A percentile compares a stretch with the other conserved stretches of the same genome.
Conservation (phyloP, 2,888 invertebrate species). For the Chaetoderma sp. region DNA sequence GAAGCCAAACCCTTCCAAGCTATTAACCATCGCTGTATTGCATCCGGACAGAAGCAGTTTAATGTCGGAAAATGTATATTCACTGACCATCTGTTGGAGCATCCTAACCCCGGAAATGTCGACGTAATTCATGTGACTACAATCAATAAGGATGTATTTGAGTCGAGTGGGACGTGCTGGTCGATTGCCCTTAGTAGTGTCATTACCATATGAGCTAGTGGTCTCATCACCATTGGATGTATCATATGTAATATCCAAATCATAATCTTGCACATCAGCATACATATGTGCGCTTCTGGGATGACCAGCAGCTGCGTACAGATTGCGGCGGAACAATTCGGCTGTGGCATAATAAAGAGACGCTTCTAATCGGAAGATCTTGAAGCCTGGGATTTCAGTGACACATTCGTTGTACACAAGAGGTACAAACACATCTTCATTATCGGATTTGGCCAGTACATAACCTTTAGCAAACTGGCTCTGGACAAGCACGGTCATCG, state of each 20-base stretch:
- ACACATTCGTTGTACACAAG: slow-evolving; percentile 45
- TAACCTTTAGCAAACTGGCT: slow-evolving; percentile 59
- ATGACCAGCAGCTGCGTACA: slow-evolving; percentile 59
- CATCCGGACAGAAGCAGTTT: slow-evolving; percentile 47
- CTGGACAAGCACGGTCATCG: slow-evolving; percentile 60
- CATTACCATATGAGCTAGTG: background rate
- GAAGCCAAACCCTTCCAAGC: slow-evolving; percentile 44
- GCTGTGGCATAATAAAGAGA: slow-evolving; percentile 65
- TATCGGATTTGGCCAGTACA: slow-evolving; percentile 50
- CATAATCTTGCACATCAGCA: slow-evolving; percentile 50
- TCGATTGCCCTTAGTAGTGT: background rate
- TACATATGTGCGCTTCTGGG: slow-evolving; percentile 46
- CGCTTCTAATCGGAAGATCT: slow-evolving; percentile 62
- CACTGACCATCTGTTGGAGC: slow-evolving; percentile 43
- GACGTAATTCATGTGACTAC: slow-evolving; percentile 55
- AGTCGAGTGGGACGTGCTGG: background rate
- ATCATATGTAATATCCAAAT: background rate
- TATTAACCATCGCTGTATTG: slow-evolving; percentile 37
- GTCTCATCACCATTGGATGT: background rate
- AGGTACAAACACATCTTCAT: slow-evolving; percentile 45
- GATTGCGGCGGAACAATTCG: slow-evolving; percentile 59
- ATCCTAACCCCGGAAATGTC: slow-evolving; percentile 55
- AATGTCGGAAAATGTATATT: slow-evolving; percentile 40
- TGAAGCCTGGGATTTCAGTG: slow-evolving; percentile 51
- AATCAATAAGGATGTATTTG: slow-evolving; percentile 52